These are phyloP conservation scores for Varanus salvator DNA, from an alignment of 2,113 vertebrate genomes.

Conservation along the genomic window DNA sequence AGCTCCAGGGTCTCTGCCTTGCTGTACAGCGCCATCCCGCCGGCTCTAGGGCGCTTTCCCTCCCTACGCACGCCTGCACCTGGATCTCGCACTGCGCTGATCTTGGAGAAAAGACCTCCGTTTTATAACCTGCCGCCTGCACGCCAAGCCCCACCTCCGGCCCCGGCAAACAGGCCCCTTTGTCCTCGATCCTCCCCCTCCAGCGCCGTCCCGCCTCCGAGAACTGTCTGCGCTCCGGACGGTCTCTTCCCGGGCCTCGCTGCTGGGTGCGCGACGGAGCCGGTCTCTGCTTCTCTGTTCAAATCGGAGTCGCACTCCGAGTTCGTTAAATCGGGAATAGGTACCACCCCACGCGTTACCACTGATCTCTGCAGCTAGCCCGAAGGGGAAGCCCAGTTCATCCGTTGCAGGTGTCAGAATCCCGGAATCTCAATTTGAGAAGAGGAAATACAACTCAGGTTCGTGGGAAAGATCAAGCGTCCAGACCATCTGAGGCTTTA, in stretches of 20 bases:
- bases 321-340: background rate
- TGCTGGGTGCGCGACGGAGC: no score
- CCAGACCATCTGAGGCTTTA: no score
- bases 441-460: no score
- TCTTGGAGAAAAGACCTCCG: slow-evolving; percentile 9
- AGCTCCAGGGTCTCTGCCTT: slow-evolving; percentile 88
- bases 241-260: no score
- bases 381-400: no score
- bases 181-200: background rate
- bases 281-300: no score
- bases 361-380: background rate
- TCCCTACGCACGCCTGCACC: background rate
- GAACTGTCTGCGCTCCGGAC: no score
- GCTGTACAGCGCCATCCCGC: slow-evolving; percentile 78
- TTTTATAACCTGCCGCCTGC: slow-evolving; percentile 61
- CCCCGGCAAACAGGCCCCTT: slow-evolving; percentile 14
- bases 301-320: no score
- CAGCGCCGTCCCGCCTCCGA: background rate
- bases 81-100: background rate
- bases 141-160: slow-evolving; percentile 57
- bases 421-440: no score
- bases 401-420: no score
- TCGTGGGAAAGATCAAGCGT: no score
- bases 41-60: background rate
- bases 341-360: no score